Evolutionary conservation across 2,888 invertebrate species (phyloP).

Genomic region (Cybosia mesomella): DNA sequence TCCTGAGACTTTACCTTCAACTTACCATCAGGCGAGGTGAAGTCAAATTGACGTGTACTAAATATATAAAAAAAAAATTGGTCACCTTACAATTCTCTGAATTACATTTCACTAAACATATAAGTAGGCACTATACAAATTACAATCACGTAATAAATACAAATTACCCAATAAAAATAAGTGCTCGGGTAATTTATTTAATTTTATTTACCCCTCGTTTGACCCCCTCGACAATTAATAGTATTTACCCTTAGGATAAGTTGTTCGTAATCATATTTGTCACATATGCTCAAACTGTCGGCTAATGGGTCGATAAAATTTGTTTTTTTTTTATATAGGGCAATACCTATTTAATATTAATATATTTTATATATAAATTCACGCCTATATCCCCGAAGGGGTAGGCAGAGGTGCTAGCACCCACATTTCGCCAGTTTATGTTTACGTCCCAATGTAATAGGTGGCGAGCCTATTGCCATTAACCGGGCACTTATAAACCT

Average conservation of each 20-base stretch:
- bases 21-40: no score
- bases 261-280: conserved; percentile 53
- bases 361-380: no score
- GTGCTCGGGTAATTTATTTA: conserved; percentile 49
- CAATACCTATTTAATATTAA: no score
- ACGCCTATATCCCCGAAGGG: no score
- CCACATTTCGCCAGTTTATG: no score
- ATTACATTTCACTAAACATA: neutral
- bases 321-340: neutral
- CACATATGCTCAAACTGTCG: conserved; percentile 52
- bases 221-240: conserved; percentile 24
- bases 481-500: no score
- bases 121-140: neutral
- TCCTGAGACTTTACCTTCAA: no score
- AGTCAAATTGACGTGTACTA: no score
- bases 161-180: conserved; percentile 48
- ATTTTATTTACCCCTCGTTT: conserved; percentile 50
- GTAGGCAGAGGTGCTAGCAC: no score
- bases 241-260: conserved; percentile 37
- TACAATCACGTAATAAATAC: conserved; percentile 18
- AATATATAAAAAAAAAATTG: no score
- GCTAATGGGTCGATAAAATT: conserved; percentile 31
- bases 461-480: no score
- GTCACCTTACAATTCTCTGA: neutral
- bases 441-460: no score